Evolutionary conservation across 2,113 vertebrate species (phyloP).

Genomic region (Myotis davidii): DNA sequence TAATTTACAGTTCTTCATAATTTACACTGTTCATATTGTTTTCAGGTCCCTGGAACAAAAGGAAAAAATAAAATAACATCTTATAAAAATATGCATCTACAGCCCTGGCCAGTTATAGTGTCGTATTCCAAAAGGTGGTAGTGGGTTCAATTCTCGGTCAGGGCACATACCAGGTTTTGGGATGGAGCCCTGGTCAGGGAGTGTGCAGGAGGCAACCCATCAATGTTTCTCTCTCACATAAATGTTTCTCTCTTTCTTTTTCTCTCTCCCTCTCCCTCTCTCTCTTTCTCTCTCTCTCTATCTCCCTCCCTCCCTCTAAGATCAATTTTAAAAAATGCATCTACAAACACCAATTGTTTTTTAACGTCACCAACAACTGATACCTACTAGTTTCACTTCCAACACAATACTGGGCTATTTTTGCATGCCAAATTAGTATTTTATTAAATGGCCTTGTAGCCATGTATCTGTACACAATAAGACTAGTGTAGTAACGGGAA

Average conservation of each 20-base stretch:
- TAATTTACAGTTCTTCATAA: not conserved
- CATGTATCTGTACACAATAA: not conserved
- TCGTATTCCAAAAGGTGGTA: not conserved
- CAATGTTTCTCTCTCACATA: not conserved
- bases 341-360: conserved; percentile 26
- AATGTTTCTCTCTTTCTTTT: not conserved
- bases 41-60: conserved; percentile 21
- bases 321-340: not conserved
- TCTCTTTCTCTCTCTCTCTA: too few species aligned
- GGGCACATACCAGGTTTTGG: not conserved
- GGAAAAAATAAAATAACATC: not conserved
- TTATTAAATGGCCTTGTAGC: not conserved
- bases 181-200: not conserved
- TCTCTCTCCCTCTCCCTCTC: too few species aligned
- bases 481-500: not conserved
- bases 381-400: not conserved
- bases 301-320: not conserved
- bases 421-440: conserved; percentile 1
- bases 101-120: not conserved
- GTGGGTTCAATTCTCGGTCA: not conserved
- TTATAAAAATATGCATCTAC: conserved; percentile 24
- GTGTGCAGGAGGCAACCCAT: not conserved
- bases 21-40: not conserved
- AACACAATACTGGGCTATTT: conserved; percentile 19
- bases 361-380: not conserved